phyloP scores from a whole-genome alignment of 2,888 invertebrate species.

The Pristionchus mayeri region DNA sequence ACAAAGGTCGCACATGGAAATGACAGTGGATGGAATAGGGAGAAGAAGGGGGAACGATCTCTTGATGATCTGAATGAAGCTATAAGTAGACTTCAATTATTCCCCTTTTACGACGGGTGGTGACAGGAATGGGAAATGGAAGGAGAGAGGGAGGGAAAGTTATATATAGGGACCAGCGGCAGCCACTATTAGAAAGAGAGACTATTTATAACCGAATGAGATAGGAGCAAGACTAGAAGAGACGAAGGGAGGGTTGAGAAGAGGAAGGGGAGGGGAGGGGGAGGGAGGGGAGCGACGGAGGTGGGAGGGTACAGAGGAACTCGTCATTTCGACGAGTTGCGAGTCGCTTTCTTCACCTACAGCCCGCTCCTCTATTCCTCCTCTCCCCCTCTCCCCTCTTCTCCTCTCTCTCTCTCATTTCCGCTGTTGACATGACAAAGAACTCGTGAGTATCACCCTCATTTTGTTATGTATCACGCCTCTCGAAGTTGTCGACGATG shows the following conservation, averaged over 20 bases:
- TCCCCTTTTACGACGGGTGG: slow-evolving; percentile 11
- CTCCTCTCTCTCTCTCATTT: neutral
- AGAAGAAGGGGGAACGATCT: neutral
- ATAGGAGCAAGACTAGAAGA: neutral
- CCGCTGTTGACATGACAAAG: neutral
- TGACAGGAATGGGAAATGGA: slow-evolving; percentile 3
- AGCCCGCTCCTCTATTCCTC: neutral
- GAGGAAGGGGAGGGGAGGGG: neutral
- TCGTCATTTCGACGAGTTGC: slow-evolving; percentile 7
- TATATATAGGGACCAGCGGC: slow-evolving; percentile 17
- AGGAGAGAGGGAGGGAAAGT: neutral
- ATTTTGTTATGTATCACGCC: neutral
- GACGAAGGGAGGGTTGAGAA: slow-evolving; percentile 16
- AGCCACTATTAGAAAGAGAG: slow-evolving; percentile 18
- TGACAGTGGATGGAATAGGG: neutral
- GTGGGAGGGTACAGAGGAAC: neutral
- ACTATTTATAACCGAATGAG: slow-evolving; percentile 23
- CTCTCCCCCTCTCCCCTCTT: neutral
- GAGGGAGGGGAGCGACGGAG: neutral
- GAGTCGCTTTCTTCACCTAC: too few species aligned
- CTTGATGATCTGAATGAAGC: neutral
- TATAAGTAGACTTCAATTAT: slow-evolving; percentile 18
- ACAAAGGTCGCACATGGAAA: neutral
- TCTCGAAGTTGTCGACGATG: too few species aligned
- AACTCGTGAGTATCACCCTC: neutral